These are phyloP conservation scores for Trematomus bernacchii DNA, from an alignment of 2,797 vertebrate genomes.

Conservation along the genomic window DNA sequence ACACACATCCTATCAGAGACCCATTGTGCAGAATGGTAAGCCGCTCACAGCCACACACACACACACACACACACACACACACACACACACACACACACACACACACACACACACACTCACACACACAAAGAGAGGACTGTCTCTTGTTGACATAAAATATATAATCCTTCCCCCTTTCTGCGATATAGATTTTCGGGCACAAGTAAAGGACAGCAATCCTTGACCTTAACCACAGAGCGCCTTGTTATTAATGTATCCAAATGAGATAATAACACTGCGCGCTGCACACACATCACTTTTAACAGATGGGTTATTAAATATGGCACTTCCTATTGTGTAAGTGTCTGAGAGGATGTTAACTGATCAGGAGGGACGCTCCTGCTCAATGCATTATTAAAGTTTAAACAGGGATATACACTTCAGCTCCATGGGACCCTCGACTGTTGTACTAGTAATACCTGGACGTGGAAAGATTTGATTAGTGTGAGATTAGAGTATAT, in stretches of 20 bases:
- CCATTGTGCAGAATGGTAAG: constrained; percentile 26
- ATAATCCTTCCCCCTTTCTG: constrained; percentile 70
- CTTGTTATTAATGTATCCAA: constrained; percentile 80
- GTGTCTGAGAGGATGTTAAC: constrained; percentile 52
- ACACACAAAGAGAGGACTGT: constrained; percentile 48
- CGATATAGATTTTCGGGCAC: constrained; percentile 75
- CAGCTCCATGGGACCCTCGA: neutral
- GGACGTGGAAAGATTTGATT: too few species aligned
- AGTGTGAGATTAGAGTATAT: too few species aligned
- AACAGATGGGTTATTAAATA: constrained; percentile 65
- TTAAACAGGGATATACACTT: constrained; percentile 50
- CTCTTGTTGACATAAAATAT: constrained; percentile 75
- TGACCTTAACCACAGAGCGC: constrained; percentile 69
- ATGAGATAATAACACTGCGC: constrained; percentile 75
- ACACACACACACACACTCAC: neutral
- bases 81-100: constrained; percentile 26
- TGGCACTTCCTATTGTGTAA: constrained; percentile 45
- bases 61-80: constrained; percentile 17
- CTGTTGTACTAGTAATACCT: too few species aligned
- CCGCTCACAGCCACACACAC: constrained; percentile 18
- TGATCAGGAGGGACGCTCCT: constrained; percentile 52
- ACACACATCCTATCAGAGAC: constrained; percentile 21
- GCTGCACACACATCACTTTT: constrained; percentile 46
- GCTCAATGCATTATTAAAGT: constrained; percentile 52
- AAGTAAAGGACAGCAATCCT: constrained; percentile 75